These are phyloP conservation scores for Forbesichthys papilliferus DNA, from an alignment of 2,113 vertebrate genomes.

Conservation along the genomic window DNA sequence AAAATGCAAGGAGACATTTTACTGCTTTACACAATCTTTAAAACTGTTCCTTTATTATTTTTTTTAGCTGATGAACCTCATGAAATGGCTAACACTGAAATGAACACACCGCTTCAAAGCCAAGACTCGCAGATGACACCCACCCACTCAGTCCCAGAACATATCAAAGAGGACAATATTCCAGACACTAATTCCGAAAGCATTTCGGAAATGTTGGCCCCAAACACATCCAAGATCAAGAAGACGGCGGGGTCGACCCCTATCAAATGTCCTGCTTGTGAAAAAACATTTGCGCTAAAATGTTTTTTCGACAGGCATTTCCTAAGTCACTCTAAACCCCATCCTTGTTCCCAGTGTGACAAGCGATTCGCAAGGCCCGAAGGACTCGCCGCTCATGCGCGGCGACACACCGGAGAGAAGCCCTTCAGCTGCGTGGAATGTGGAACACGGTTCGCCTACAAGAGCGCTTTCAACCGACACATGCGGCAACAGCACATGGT, in stretches of 20 bases:
- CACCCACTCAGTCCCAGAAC: background rate
- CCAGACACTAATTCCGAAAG: background rate
- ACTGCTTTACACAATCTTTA: too few species aligned
- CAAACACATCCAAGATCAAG: background rate
- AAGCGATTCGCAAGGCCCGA: conserved; percentile 44
- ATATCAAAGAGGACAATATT: background rate
- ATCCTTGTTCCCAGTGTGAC: conserved; percentile 53
- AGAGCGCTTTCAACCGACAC: conserved; percentile 48
- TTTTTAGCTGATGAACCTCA: conserved; percentile 11
- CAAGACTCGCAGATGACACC: too few species aligned
- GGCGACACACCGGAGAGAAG: conserved; percentile 56
- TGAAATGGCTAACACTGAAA: too few species aligned
- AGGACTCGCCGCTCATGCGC: conserved; percentile 39
- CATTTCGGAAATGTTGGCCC: background rate
- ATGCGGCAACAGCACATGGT: conserved; percentile 38
- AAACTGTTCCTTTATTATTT: background rate
- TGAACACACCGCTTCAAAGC: too few species aligned
- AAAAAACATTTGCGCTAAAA: conserved; percentile 52
- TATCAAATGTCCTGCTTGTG: conserved; percentile 50
- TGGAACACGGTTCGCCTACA: conserved; percentile 53
- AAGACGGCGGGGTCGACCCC: conserved; percentile 7
- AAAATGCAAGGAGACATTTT: too few species aligned
- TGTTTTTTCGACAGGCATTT: conserved; percentile 56
- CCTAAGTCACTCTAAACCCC: conserved; percentile 56
- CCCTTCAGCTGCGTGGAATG: conserved; percentile 52